Conservation (phyloP, 1,140 invertebrate species). For the Daktulosphaira vitifoliae region DNA sequence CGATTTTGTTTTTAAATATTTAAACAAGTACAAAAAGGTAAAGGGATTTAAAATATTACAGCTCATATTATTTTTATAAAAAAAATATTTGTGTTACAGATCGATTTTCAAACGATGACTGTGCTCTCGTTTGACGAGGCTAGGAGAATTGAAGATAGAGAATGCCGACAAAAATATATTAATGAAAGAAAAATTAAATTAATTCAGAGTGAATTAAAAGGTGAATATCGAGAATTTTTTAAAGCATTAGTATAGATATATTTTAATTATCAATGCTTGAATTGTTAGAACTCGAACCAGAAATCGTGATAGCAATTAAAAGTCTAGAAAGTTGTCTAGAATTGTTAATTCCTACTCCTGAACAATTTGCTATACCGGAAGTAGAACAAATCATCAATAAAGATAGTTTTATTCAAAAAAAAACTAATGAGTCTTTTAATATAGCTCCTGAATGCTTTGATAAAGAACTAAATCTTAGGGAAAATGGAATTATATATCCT, state of each 20-base stretch:
- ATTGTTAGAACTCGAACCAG: conserved; percentile 38
- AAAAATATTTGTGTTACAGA: not conserved
- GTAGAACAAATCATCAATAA: conserved; percentile 11
- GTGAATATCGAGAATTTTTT: conserved; percentile 11
- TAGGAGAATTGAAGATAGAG: conserved; percentile 18
- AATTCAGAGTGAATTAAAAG: conserved; percentile 37
- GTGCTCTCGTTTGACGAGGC: conserved; percentile 1
- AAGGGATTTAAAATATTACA: not conserved
- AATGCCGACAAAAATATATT: conserved; percentile 26
- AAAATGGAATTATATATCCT: conserved; percentile 1
- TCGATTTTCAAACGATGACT: conserved; percentile 24
- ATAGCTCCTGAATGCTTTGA: not conserved
- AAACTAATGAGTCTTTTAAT: conserved; percentile 12
- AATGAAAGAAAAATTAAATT: conserved; percentile 37
- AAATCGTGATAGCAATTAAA: conserved; percentile 39
- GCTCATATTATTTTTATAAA: not conserved
- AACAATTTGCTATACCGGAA: conserved; percentile 39
- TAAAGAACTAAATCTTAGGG: not conserved
- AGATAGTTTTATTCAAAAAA: not conserved
- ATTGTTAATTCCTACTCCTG: conserved; percentile 41
- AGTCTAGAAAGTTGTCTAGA: conserved; percentile 41
- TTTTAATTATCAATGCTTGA: no score
- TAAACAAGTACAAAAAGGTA: conserved; percentile 48
- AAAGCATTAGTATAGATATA: not conserved
- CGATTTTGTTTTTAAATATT: conserved; percentile 46